A percentile compares a stretch with the other conserved stretches of the same genome.
Conservation (phyloP, 2,888 invertebrate genomes). For the Drosophila yooni region DNA sequence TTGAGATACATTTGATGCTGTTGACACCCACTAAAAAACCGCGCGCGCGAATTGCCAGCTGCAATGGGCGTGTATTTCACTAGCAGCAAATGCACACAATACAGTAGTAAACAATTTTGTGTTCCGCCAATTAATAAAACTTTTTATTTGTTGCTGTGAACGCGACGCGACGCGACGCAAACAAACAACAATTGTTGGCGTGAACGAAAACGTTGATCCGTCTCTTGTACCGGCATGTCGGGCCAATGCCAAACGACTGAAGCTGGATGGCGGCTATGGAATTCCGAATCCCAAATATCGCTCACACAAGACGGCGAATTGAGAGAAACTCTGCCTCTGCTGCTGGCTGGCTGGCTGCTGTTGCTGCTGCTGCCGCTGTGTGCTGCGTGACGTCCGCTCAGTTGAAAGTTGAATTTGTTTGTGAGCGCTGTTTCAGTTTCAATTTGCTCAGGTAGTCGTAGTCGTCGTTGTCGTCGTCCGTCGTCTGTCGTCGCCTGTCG, state of each 20-base stretch:
- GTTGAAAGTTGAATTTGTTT: constrained; percentile 71
- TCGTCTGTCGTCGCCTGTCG: constrained; percentile 21
- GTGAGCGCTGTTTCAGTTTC: constrained; percentile 61
- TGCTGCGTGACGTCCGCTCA: constrained; percentile 66
- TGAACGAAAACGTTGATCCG: constrained; percentile 38
- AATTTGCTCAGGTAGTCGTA: constrained; percentile 60
- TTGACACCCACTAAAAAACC: constrained; percentile 48
- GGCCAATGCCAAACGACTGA: constrained; percentile 73
- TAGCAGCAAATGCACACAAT: constrained; percentile 13
- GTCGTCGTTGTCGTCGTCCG: constrained; percentile 12
- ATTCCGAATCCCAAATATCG: constrained; percentile 43
- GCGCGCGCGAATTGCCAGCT: constrained; percentile 22
- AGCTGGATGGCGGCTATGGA: constrained; percentile 48
- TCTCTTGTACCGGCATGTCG: constrained; percentile 74
- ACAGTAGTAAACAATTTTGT: constrained; percentile 6
- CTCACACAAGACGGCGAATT: constrained; percentile 31
- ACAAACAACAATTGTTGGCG: constrained; percentile 30
- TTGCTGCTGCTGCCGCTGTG: constrained; percentile 21
- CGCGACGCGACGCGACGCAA: constrained; percentile 29
- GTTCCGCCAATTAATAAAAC: constrained; percentile 11
- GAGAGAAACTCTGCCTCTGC: constrained; percentile 30
- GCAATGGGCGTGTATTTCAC: constrained; percentile 40
- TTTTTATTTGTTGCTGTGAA: constrained; percentile 40
- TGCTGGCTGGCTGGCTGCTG: constrained; percentile 15
- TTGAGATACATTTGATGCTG: constrained; percentile 42